Evolutionary conservation across 1,140 invertebrate species (phyloP), one percentile per base, ranked within the genome.

Genomic region (Zaprionus capensis): DNA sequence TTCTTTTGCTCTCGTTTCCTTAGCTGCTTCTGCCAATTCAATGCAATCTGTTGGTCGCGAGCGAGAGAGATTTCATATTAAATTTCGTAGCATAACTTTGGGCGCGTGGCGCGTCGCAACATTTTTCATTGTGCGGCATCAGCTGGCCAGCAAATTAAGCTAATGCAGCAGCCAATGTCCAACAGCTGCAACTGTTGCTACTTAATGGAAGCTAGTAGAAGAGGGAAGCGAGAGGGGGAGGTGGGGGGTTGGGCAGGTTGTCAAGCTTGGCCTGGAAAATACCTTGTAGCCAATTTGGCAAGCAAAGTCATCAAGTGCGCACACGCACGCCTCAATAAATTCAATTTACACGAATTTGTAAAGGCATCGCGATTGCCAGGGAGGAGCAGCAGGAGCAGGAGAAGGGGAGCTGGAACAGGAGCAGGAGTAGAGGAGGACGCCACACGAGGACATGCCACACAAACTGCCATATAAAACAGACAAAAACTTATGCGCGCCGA

Each of bases 311-410:
- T 90, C 85, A 82, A 77, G 76, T 90, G 78, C 82, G 82, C 85
- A 85, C 86, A 85, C 85, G 86, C 79, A 90, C 76, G 85, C 85
- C 79, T 75, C 85, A 75, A 90, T 90, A 90, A 90, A 90, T 90
- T 90, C 85, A 90, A 90, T 90, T 90, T 90, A 85, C 85, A 85
- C 85, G 86, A 90, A 90, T 90, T 90, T 90, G 81, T 79, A 88
- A 85, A 90, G 85, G 85, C 74, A 85, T 68, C 72, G 62, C 56
- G 44, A 17, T 41, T 56, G 28, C 36, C 38, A 58, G 49, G 15
- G 46, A 46, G 46, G 49, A 14, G 6, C 38, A 46, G 7, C 4
- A 44, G 24, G 59, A n/a, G 22, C 1, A 34, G 12, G 31, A 26
- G 38, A 22, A 9, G 14, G 17, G 12, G n/a, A 12, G 11, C 49